A percentile compares a stretch with the other conserved stretches of the same genome.
These are phyloP conservation scores for Sericinus montela DNA, from an alignment of 2,888 invertebrate genomes.

Conservation along the genomic window DNA sequence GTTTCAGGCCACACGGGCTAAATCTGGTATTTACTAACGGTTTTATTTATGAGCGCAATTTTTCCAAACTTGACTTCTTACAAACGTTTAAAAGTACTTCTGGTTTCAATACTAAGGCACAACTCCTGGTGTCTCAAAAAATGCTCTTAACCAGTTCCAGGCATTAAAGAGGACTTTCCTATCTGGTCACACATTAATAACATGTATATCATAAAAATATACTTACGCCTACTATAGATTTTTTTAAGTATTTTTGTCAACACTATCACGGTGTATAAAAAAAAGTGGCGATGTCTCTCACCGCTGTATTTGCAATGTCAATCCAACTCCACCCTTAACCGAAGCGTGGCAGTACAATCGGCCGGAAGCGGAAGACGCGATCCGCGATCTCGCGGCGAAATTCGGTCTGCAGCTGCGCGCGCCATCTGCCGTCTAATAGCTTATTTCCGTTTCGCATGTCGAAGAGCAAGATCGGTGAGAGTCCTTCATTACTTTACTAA, in stretches of 20 bases:
- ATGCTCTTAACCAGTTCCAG: no score
- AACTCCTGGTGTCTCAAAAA: no score
- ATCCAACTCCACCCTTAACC: conserved; percentile 59
- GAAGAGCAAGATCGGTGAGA: conserved; percentile 33
- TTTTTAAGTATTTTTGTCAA: no score
- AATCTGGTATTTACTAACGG: no score
- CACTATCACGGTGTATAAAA: background rate
- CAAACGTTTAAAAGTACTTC: no score
- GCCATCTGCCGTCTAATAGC: conserved; percentile 68
- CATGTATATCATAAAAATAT: no score
- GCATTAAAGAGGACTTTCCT: no score
- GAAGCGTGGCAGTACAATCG: conserved; percentile 58
- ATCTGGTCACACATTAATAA: no score
- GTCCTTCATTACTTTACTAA: conserved; percentile 3
- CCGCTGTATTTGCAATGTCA: conserved; percentile 32
- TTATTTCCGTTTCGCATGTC: conserved; percentile 62
- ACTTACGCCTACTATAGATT: background rate
- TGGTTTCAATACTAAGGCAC: no score
- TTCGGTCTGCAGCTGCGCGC: conserved; percentile 71
- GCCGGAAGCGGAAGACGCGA: conserved; percentile 76
- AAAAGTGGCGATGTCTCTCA: background rate
- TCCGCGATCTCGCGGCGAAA: conserved; percentile 75
- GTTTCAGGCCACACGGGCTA: no score
- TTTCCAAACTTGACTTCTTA: no score
- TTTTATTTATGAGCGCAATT: no score